Evolutionary conservation across 2,888 invertebrate species (phyloP).

Genomic region (Cryptocephalus moraei): DNA sequence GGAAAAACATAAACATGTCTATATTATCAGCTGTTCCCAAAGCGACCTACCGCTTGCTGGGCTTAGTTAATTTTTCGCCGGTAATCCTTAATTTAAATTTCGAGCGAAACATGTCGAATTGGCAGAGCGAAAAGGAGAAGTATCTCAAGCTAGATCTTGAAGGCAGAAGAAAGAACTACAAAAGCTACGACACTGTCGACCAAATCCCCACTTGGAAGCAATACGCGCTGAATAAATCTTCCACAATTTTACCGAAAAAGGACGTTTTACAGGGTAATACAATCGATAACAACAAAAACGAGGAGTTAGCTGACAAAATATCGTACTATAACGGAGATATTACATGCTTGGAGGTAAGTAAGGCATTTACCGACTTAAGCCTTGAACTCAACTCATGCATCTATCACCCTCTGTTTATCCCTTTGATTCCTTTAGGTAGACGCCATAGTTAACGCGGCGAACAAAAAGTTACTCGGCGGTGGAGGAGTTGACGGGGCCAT

Average conservation of each 20-base stretch:
- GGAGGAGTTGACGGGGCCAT: constrained; percentile 91
- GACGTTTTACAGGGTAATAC: constrained; percentile 27
- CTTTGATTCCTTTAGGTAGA: constrained; percentile 47
- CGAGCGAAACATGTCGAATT: constrained; percentile 37
- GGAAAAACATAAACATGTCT: too few relatives aligned
- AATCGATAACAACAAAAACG: constrained; percentile 38
- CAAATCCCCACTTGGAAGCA: constrained; percentile 48
- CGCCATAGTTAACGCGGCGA: constrained; percentile 87
- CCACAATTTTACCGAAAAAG: constrained; percentile 32
- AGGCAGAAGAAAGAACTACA: constrained; percentile 46
- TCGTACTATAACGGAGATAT: constrained; percentile 72
- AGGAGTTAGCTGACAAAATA: constrained; percentile 46
- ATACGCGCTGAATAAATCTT: constrained; percentile 32
- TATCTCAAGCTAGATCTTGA: constrained; percentile 42
- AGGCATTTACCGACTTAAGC: not conserved
- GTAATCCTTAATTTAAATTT: not conserved
- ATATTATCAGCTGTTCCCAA: too few relatives aligned
- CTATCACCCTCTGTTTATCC: too few relatives aligned
- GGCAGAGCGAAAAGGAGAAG: constrained; percentile 45
- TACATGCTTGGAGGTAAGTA: constrained; percentile 58
- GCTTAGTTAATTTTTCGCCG: not conserved
- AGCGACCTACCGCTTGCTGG: too few relatives aligned
- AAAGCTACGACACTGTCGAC: constrained; percentile 36
- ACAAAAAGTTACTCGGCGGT: constrained; percentile 62
- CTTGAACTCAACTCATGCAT: too few relatives aligned